Percentiles rank a stretch among this genome's conserved stretches.
Conservation (phyloP, 2,888 invertebrate species). For the Capitulum mitella region DNA sequence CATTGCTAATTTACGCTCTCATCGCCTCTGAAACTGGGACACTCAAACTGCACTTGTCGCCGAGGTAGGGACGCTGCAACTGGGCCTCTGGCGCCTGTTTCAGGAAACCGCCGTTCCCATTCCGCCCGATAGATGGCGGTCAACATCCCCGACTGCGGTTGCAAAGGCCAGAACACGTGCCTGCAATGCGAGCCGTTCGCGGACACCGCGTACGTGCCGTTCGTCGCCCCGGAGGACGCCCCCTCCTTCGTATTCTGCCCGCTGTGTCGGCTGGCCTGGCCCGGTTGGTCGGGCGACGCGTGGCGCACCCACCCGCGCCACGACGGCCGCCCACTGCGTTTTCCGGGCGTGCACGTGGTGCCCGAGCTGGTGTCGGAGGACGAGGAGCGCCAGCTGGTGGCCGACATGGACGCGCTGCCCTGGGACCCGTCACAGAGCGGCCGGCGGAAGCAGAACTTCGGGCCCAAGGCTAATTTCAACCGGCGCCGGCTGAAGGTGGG, state of each 20-base stretch:
- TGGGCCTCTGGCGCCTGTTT: no score
- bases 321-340: slow-evolving; percentile 46
- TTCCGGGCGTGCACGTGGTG: slow-evolving; percentile 40
- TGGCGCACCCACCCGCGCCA: slow-evolving; percentile 62
- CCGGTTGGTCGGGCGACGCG: slow-evolving; percentile 59
- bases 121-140: not conserved
- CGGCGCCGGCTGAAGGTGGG: slow-evolving; percentile 72
- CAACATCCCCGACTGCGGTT: slow-evolving; percentile 62
- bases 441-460: slow-evolving; percentile 90
- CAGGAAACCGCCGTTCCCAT: not conserved
- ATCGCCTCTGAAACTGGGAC: no score
- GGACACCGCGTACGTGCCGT: not conserved
- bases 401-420: slow-evolving; percentile 64
- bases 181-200: slow-evolving; percentile 60
- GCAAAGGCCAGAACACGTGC: slow-evolving; percentile 87
- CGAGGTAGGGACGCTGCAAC: no score
- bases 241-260: slow-evolving; percentile 65
- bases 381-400: slow-evolving; percentile 61
- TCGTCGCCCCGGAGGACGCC: not conserved
- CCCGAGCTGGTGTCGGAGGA: slow-evolving; percentile 62
- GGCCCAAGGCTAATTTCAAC: slow-evolving; percentile 97
- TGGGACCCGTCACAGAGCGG: slow-evolving; percentile 96
- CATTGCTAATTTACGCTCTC: no score
- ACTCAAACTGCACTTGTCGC: no score
- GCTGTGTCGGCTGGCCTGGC: slow-evolving; percentile 64